phyloP scores from a whole-genome alignment of 2,113 vertebrate genomes.

The Halichoeres trimaculatus region DNA sequence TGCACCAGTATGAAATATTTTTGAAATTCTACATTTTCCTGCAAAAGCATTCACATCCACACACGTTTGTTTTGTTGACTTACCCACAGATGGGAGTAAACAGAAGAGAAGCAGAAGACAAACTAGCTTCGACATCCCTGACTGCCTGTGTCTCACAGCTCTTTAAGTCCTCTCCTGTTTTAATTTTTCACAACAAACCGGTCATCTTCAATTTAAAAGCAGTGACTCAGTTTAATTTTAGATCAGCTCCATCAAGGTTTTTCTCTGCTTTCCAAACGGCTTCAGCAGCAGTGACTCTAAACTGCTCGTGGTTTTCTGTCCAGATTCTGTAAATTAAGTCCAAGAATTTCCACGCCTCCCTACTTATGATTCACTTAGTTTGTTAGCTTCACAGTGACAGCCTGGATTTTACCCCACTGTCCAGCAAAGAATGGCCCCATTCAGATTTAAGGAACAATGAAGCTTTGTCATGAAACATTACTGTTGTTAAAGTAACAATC shows the following conservation, averaged over 20 bases:
- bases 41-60: background rate
- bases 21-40: background rate
- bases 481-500: constrained; percentile 4
- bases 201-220: background rate
- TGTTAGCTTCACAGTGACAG: constrained; percentile 9
- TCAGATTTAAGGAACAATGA: constrained; percentile 18
- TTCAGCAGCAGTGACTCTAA: constrained; percentile 29
- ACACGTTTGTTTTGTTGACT: constrained; percentile 43
- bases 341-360: constrained; percentile 55
- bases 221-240: background rate
- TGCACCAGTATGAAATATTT: background rate
- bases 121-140: constrained; percentile 56
- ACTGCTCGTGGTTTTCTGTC: constrained; percentile 8
- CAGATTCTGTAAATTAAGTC: constrained; percentile 21
- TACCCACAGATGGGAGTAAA: constrained; percentile 69
- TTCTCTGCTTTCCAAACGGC: background rate
- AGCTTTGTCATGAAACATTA: background rate
- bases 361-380: constrained; percentile 57
- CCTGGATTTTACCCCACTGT: background rate
- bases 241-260: background rate
- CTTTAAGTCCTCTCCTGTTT: background rate
- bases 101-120: constrained; percentile 55
- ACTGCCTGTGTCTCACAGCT: background rate
- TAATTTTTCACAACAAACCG: background rate
- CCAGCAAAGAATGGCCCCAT: constrained; percentile 30